phyloP scores from a whole-genome alignment of 2,113 vertebrate species.

The Scomber colias region DNA sequence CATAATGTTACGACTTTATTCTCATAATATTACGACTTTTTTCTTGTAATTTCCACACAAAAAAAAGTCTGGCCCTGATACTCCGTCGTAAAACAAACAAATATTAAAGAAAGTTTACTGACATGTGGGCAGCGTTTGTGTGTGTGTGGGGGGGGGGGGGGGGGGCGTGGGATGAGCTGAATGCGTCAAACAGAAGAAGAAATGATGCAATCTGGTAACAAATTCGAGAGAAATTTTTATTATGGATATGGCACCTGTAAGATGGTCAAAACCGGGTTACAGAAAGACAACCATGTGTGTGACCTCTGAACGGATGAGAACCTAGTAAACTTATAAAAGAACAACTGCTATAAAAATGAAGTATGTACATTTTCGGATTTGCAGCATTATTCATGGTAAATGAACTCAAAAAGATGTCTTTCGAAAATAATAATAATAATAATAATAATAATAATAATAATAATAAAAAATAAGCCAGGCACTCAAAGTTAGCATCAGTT shows the following conservation, averaged over 20 bases:
- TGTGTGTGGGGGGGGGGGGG: constrained; percentile 58
- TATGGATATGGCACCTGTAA: constrained; percentile 99
- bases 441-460: constrained; percentile 80
- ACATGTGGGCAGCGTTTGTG: constrained; percentile 79
- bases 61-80: too few species aligned
- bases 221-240: constrained; percentile 99
- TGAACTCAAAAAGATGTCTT: constrained; percentile 86
- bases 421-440: constrained; percentile 49
- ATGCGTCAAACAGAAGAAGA: constrained; percentile 91
- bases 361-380: constrained; percentile 98
- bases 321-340: constrained; percentile 98
- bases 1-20: too few species aligned
- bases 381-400: constrained; percentile 99
- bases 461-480: constrained; percentile 91
- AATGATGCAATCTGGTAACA: constrained; percentile 97
- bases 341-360: constrained; percentile 98
- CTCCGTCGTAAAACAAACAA: too few species aligned
- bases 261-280: constrained; percentile 98
- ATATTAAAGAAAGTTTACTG: constrained; percentile 12
- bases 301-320: constrained; percentile 91
- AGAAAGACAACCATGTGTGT: constrained; percentile 96
- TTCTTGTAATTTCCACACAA: too few species aligned
- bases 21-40: too few species aligned
- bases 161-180: constrained; percentile 63
- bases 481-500: constrained; percentile 99